Evolutionary conservation across 2,113 vertebrate genomes (phyloP), one percentile per base, ranked within the genome.

Genomic region (Lophius piscatorius): DNA sequence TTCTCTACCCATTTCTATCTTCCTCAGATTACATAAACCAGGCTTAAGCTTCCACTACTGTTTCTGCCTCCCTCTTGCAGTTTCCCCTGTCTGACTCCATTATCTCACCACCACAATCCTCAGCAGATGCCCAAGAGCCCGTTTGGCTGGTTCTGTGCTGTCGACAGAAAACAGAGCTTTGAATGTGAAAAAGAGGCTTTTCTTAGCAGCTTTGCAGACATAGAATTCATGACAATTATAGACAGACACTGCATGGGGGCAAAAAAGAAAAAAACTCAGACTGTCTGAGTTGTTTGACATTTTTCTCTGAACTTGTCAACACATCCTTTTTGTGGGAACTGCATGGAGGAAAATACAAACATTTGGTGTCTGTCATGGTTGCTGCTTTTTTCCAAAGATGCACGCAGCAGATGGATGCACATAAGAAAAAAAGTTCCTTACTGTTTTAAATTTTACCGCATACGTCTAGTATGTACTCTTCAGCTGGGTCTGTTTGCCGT

Each of bases 131-230:
- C 56, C 31, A 70, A 48, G 54, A 66, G 67, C 42, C 45, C 59
- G 57, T 56, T 65, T 49, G 65, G 41, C 61, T 55, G 61, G 29
- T n/a, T 65, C 26, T 16, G 1, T 4, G 11, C 29, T 67, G 71
- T 58, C 74, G 74, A 81, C 80, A 79, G 82, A 68, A 76, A 70
- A 64, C 63, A 66, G 48, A 21, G 58, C 58, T 55, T 73, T 57
- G 48, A 49, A 73, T 21, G 63, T 31, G 63, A 68, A 78, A 83
- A 74, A 69, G 77, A 70, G 58, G 28, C 62, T 67, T 63, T 80
- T 82, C 81, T 20, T 1, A 57, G 56, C n/a, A 18, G 45, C 58
- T 66, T 36, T 39, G 38, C 55, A 21, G 35, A 49, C 36, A 29
- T 4, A 58, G 38, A 61, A 66, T 23, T 42, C 41, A 29, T 58